Base-by-base conservation (phyloP, 2,888 invertebrate species). In the Palloptera scutellata region DNA sequence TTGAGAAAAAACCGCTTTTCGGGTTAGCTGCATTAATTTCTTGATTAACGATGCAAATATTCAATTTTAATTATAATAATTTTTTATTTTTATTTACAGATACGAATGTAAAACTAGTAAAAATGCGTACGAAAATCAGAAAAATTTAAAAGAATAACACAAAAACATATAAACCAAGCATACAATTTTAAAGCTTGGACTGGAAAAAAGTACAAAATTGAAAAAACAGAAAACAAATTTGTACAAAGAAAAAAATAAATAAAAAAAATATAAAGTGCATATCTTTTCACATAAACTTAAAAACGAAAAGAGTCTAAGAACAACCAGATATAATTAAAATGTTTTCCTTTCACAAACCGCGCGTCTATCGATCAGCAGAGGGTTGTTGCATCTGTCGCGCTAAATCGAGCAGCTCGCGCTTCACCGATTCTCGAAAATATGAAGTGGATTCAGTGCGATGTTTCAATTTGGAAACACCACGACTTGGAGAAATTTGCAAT, bases 301-400 rank as follows among this genome's bases (percentile, higher is more conserved):
- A 43, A 54, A 11, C 45, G 11, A 55, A 57, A 58, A 60, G 13
- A n/a, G n/a, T n/a, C n/a, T n/a, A n/a, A 45, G 8, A 55, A 55
- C 12, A 52, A 10, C 11, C 9, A 53, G n/a, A 19, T 3, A 60
- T 30, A 43, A 45, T 43, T 55, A 79, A 74, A 79, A 94, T 94
- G 93, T 94, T 93, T 86, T 92, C 92, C 84, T 94, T 94, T 85
- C 93, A 94, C 85, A 92, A 92, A 84, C 94, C 94, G 72, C 92
- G 93, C 87, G 93, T 93, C 71, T 94, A 94, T 83, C 89, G 92
- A 75, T 92, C 92, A 64, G 87, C 91, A 64, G 91, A 91, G 75
- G 94, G 94, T 61, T 94, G 94, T 84, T 94, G 94, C 84, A 94
- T 94, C 78, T 94, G 94, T 83, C 91, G 92, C 83, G 94, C 93